Evolutionary conservation across 2,113 vertebrate genomes (phyloP).

Genomic region (Daboia siamensis): DNA sequence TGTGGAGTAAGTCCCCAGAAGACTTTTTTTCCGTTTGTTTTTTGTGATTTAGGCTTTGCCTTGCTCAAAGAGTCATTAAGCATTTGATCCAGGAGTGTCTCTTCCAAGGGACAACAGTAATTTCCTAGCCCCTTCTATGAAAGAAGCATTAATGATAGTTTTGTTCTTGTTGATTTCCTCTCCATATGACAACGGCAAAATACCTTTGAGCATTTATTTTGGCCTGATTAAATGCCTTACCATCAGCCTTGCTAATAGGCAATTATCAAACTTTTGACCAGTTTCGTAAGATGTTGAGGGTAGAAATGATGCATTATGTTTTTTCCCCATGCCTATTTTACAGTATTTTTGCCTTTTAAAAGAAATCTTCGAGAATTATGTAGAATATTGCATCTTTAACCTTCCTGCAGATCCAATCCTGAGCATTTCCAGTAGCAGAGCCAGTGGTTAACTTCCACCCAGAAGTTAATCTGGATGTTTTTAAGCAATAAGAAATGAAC

Average conservation of each 20-base stretch:
- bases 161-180: neutral
- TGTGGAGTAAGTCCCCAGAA: neutral
- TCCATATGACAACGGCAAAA: neutral
- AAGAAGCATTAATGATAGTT: neutral
- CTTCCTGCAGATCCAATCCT: neutral
- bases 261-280: neutral
- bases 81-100: neutral
- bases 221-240: neutral
- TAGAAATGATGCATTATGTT: neutral
- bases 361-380: neutral
- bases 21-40: neutral
- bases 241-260: neutral
- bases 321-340: neutral
- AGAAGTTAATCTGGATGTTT: neutral
- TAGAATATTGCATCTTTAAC: neutral
- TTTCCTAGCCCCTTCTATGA: neutral
- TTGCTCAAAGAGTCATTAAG: neutral
- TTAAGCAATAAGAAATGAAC: neutral
- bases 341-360: neutral
- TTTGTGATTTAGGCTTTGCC: neutral
- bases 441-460: neutral
- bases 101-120: neutral
- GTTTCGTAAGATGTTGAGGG: neutral
- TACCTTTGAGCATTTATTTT: neutral
- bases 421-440: neutral